phyloP scores from a whole-genome alignment of 64 coral and sea anemone genomes.

The Catalaphyllia jardinei region DNA sequence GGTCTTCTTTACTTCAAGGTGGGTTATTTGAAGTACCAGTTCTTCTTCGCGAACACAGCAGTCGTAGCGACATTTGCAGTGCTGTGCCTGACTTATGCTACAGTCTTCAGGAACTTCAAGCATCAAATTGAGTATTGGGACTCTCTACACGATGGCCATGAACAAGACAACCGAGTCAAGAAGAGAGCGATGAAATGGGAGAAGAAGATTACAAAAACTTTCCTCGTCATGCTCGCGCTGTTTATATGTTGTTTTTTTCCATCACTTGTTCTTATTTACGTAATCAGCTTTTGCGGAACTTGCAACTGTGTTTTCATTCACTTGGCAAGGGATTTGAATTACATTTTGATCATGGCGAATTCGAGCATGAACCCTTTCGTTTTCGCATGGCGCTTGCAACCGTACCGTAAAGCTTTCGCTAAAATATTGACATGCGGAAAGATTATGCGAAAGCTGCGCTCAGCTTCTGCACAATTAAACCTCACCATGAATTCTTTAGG shows the following conservation, averaged over 20 bases:
- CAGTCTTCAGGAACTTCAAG: constrained; percentile 53
- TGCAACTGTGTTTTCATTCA: constrained; percentile 86
- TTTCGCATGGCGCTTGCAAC: constrained; percentile 51
- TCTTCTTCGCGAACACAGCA: constrained; percentile 90
- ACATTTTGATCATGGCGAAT: constrained; percentile 75
- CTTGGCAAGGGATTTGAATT: constrained; percentile 93
- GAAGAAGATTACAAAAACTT: constrained; percentile 78
- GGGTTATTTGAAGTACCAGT: constrained; percentile 81
- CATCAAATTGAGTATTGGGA: not conserved
- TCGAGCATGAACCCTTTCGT: constrained; percentile 84
- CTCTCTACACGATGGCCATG: not conserved
- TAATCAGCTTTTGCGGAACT: constrained; percentile 84
- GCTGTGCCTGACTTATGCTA: constrained; percentile 59
- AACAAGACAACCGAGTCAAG: not conserved
- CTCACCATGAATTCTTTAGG: not conserved
- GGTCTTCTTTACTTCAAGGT: constrained; percentile 75
- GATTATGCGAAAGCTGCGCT: not conserved
- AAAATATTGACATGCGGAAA: constrained; percentile 6
- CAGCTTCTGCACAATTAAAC: not conserved
- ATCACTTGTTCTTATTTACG: constrained; percentile 68
- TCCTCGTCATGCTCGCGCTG: constrained; percentile 65
- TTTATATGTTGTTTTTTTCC: constrained; percentile 76
- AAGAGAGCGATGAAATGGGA: constrained; percentile 39
- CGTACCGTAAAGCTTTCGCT: constrained; percentile 37
- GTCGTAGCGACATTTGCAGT: constrained; percentile 60